Evolutionary conservation across 2,888 invertebrate genomes (phyloP), one percentile per base, ranked within the genome.

Genomic region (Melipona beecheii): DNA sequence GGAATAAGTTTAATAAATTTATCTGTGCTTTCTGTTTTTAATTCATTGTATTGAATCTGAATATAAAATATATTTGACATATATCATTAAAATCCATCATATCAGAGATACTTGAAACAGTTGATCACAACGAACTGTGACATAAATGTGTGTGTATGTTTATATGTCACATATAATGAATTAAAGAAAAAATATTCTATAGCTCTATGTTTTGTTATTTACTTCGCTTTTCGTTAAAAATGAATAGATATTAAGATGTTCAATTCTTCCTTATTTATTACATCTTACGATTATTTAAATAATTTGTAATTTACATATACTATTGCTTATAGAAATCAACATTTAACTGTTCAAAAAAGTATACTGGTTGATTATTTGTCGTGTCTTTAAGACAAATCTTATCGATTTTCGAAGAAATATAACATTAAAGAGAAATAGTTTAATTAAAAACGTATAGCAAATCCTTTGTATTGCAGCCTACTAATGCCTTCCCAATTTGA

Each of bases 381-480:
- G 19, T 27, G 5, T 49, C 0, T 43, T 21, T 36, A 27, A 43
- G 24, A 70, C 11, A 68, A 5, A 36, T 50, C 4, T 24, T 60
- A 11, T 60, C 0, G 36, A 65, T 76, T 69, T 60, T 3, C 5
- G 5, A 31, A 36, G 70, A 58, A 52, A 75, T 5, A 21, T 4
- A 24, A 17, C 21, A 58, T 71, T 31, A 31, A 13, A 56, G 27
- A 43, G 27, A 56, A 15, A 43, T 64, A 6, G 19, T 65, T 75
- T n/a, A 21, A 24, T 95, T 95, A 98, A 95, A 98, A 98, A 91
- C 98, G 96, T 95, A 98, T 97, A 88, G 96, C 96, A 94, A 98
- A 98, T 91, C 97, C 97, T 91, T 96, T 96, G 94, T 97, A 96
- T 87, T 96, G 96, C 84, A 95, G 95, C 89, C 95, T 95, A 2